These are phyloP conservation scores for Holotrichia oblita DNA, from an alignment of 1,140 invertebrate genomes.

Conservation along the genomic window DNA sequence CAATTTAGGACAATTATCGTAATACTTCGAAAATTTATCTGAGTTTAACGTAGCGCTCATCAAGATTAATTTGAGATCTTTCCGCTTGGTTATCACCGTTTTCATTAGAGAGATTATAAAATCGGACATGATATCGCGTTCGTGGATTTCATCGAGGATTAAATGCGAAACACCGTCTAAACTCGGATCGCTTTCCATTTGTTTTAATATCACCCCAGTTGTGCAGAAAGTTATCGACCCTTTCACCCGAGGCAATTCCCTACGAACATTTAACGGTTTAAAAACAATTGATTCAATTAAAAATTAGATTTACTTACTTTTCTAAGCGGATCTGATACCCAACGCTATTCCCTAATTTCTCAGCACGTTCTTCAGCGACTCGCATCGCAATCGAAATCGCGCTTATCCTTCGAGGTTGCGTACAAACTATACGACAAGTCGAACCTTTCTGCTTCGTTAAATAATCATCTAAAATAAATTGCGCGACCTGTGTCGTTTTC, in stretches of 20 bases:
- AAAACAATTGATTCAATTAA: no score
- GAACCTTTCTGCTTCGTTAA: conserved; percentile 76
- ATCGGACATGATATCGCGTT: conserved; percentile 81
- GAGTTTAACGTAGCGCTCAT: conserved; percentile 95
- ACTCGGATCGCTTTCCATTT: conserved; percentile 78
- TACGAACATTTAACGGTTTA: conserved; percentile 55
- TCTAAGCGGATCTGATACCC: conserved; percentile 88
- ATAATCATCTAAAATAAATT: conserved; percentile 87
- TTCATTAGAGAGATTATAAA: conserved; percentile 82
- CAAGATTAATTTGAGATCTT: conserved; percentile 83
- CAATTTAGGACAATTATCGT: conserved; percentile 78
- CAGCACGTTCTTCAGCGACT: conserved; percentile 84
- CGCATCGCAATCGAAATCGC: conserved; percentile 89
- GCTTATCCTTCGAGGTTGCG: conserved; percentile 92
- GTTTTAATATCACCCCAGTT: conserved; percentile 78
- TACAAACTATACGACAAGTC: conserved; percentile 84
- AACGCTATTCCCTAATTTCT: conserved; percentile 76
- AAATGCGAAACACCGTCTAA: conserved; percentile 75
- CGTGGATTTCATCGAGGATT: conserved; percentile 87
- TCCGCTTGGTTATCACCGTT: conserved; percentile 68
- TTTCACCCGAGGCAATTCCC: conserved; percentile 70
- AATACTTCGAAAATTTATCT: conserved; percentile 81
- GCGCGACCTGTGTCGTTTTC: conserved; percentile 89
- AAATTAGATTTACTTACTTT: conserved; percentile 64
- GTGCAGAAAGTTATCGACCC: conserved; percentile 90